phyloP scores from a whole-genome alignment of 2,888 invertebrate species.

The Cataglyphis albicans region DNA sequence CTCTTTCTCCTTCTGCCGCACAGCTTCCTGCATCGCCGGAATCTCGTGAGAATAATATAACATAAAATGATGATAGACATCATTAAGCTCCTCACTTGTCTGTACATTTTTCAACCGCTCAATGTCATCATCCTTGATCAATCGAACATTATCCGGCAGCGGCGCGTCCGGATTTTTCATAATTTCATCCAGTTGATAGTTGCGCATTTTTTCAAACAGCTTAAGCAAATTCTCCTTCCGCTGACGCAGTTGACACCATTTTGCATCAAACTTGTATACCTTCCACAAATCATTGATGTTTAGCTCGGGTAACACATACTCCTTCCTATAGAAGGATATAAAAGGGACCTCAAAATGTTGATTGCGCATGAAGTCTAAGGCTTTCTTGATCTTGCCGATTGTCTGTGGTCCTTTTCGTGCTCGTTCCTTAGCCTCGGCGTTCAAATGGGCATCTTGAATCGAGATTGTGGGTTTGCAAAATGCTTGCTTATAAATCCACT shows the following conservation, averaged over 20 bases:
- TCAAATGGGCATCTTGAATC: slow-evolving; percentile 89
- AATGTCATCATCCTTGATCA: slow-evolving; percentile 95
- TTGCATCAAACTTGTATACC: slow-evolving; percentile 98
- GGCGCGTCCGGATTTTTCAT: slow-evolving; percentile 94
- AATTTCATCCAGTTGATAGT: slow-evolving; percentile 94
- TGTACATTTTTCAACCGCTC: slow-evolving; percentile 92
- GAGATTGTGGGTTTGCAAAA: slow-evolving; percentile 95
- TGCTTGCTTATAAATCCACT: slow-evolving; percentile 98
- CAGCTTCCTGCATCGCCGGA: slow-evolving; percentile 93
- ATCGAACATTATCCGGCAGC: slow-evolving; percentile 92
- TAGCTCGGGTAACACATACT: slow-evolving; percentile 97
- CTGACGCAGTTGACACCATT: slow-evolving; percentile 96
- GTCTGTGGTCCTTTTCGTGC: slow-evolving; percentile 90
- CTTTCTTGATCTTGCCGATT: slow-evolving; percentile 96
- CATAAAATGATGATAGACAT: slow-evolving; percentile 97
- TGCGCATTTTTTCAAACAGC: slow-evolving; percentile 96
- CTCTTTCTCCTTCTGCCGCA: slow-evolving; percentile 90
- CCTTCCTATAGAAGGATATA: slow-evolving; percentile 99
- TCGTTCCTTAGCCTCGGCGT: slow-evolving; percentile 87
- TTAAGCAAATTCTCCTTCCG: slow-evolving; percentile 93
- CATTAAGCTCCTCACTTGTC: slow-evolving; percentile 96
- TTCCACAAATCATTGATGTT: slow-evolving; percentile 99
- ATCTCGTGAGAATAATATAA: slow-evolving; percentile 96
- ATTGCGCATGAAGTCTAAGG: slow-evolving; percentile 97
- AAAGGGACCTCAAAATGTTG: slow-evolving; percentile 98